A percentile compares a stretch with the other conserved stretches of the same genome.
These are phyloP conservation scores for Physella acuta DNA, from an alignment of 1,140 invertebrate genomes.

Conservation along the genomic window DNA sequence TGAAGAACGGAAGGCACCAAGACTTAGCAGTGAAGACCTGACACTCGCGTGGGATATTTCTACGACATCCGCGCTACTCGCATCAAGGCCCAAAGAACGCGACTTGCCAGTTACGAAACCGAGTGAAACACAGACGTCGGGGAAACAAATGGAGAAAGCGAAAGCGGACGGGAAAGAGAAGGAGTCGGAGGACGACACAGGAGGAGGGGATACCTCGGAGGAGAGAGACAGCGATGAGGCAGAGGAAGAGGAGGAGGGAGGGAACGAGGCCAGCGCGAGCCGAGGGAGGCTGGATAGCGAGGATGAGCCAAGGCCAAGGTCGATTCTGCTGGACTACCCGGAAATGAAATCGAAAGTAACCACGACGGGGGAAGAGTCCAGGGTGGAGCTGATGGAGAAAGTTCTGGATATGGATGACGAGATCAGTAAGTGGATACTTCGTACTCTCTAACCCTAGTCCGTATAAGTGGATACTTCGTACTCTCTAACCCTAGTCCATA, in stretches of 20 bases:
- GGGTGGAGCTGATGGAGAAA: constrained; percentile 37
- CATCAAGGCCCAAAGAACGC: no score
- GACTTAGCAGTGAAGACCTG: no score
- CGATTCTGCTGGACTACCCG: constrained; percentile 3
- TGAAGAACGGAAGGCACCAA: no score
- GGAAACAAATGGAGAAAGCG: not conserved
- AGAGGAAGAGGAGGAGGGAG: not conserved
- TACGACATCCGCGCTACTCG: no score
- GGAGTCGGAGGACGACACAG: not conserved
- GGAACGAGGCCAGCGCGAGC: not conserved
- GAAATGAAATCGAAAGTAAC: constrained; percentile 20
- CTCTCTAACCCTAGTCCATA: no score
- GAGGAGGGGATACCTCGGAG: not conserved
- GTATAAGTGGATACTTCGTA: no score
- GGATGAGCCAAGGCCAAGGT: not conserved
- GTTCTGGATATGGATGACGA: constrained; percentile 54
- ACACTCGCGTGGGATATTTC: no score
- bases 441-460: no score
- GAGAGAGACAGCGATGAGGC: not conserved
- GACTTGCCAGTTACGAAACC: no score
- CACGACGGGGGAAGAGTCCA: constrained; percentile 1
- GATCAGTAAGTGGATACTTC: constrained; percentile 45
- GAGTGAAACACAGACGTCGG: no score
- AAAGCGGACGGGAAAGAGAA: not conserved
- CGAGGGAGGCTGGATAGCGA: not conserved